Percentiles rank a stretch among this genome's conserved stretches.
These are phyloP conservation scores for Lota lota DNA, from an alignment of 2,113 vertebrate genomes.

Conservation along the genomic window DNA sequence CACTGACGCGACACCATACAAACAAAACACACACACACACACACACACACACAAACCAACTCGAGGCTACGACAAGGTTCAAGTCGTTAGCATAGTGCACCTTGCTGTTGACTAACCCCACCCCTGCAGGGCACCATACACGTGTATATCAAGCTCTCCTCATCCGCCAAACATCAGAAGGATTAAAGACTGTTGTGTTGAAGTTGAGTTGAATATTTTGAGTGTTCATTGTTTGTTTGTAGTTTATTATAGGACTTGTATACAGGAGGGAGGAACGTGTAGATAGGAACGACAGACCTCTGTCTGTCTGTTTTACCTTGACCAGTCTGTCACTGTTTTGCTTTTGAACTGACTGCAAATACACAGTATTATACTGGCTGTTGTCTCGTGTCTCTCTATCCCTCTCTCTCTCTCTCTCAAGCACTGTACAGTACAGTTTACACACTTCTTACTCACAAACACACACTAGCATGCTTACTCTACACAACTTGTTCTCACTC, in stretches of 20 bases:
- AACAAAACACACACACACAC: no score
- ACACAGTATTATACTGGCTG: constrained; percentile 66
- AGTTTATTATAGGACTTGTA: constrained; percentile 53
- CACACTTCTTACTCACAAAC: not conserved
- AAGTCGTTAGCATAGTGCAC: no score
- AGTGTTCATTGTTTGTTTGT: constrained; percentile 46
- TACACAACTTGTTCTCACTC: not conserved
- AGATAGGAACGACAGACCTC: constrained; percentile 53
- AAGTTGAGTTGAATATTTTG: constrained; percentile 56
- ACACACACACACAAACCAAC: no score
- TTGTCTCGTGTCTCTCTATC: constrained; percentile 23
- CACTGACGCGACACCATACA: no score
- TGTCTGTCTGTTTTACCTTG: not conserved
- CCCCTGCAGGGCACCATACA: constrained; percentile 48
- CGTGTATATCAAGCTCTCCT: constrained; percentile 35
- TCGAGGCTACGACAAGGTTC: no score
- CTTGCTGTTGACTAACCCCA: not conserved
- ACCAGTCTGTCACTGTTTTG: constrained; percentile 66
- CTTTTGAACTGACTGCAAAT: constrained; percentile 70
- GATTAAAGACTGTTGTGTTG: constrained; percentile 61
- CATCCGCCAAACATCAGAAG: constrained; percentile 1
- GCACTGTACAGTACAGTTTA: constrained; percentile 5
- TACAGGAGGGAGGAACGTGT: constrained; percentile 41
- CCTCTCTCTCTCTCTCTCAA: constrained; percentile 13
- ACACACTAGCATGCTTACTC: not conserved